Evolutionary conservation across 2,797 vertebrate species (phyloP).

Genomic region (Tapera naevia): DNA sequence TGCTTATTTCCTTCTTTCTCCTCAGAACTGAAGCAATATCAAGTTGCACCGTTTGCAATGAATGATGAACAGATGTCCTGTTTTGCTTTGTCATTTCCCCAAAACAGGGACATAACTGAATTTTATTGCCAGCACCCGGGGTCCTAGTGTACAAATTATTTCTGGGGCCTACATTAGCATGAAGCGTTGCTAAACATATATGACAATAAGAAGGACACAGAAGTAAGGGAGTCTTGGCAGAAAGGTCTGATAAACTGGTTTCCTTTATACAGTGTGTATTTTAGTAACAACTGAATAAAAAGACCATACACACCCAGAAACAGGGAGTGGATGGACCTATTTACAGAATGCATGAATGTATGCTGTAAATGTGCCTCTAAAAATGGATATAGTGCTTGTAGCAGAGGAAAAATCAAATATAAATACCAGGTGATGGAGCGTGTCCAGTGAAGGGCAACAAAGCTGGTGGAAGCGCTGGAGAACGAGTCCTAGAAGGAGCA

Average conservation of each 20-base stretch:
- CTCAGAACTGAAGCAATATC: background rate
- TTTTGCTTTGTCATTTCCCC: background rate
- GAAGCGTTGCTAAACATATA: background rate
- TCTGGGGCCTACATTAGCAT: background rate
- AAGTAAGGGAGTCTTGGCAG: background rate
- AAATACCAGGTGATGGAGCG: background rate
- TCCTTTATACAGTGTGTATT: background rate
- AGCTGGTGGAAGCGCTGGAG: too few species aligned
- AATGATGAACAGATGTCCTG: background rate
- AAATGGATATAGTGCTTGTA: background rate
- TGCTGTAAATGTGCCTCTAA: background rate
- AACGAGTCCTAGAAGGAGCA: too few species aligned
- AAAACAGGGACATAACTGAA: background rate
- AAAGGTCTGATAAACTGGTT: background rate
- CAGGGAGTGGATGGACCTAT: background rate
- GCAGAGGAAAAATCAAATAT: background rate
- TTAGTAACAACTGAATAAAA: background rate
- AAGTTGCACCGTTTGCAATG: background rate
- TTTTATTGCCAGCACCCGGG: background rate
- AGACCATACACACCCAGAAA: background rate
- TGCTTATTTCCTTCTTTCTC: background rate
- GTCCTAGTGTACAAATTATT: background rate
- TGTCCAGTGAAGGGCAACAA: too few species aligned
- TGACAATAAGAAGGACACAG: background rate
- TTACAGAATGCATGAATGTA: background rate